These are phyloP conservation scores for Phaonia tiefii DNA, from an alignment of 2,888 invertebrate genomes.

Conservation along the genomic window DNA sequence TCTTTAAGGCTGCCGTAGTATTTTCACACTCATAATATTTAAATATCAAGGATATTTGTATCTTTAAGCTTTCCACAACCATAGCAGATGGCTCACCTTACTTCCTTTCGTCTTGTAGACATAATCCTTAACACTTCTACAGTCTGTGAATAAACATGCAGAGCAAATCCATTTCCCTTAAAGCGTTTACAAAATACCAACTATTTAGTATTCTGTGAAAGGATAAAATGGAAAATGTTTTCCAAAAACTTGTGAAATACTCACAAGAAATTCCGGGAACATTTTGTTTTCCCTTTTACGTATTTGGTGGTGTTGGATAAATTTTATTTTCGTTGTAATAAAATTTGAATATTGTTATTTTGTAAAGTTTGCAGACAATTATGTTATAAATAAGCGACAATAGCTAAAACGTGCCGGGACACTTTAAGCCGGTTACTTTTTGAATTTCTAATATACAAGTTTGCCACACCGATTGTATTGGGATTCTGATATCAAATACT, in stretches of 20 bases:
- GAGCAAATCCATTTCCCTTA: not conserved
- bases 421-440: too few species aligned
- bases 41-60: too few species aligned
- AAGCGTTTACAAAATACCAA: not conserved
- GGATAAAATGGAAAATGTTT: conserved; percentile 6
- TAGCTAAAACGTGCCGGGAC: conserved; percentile 5
- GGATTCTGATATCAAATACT: conserved; percentile 1
- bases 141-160: too few species aligned
- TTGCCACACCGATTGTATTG: not conserved
- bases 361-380: conserved; percentile 39
- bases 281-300: too few species aligned
- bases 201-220: conserved; percentile 17
- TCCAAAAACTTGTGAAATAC: not conserved
- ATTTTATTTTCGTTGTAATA: conserved; percentile 8
- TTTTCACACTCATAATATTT: too few species aligned
- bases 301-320: conserved; percentile 1
- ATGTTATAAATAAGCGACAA: conserved; percentile 23
- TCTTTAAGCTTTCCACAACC: too few species aligned
- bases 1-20: too few species aligned
- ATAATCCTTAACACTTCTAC: too few species aligned
- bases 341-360: conserved; percentile 42
- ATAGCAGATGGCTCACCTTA: too few species aligned
- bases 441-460: not conserved
- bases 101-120: too few species aligned
- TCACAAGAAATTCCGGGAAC: not conserved